Evolutionary conservation across 2,113 vertebrate genomes (phyloP), one percentile per base, ranked within the genome.

Genomic region (Kryptolebias marmoratus): DNA sequence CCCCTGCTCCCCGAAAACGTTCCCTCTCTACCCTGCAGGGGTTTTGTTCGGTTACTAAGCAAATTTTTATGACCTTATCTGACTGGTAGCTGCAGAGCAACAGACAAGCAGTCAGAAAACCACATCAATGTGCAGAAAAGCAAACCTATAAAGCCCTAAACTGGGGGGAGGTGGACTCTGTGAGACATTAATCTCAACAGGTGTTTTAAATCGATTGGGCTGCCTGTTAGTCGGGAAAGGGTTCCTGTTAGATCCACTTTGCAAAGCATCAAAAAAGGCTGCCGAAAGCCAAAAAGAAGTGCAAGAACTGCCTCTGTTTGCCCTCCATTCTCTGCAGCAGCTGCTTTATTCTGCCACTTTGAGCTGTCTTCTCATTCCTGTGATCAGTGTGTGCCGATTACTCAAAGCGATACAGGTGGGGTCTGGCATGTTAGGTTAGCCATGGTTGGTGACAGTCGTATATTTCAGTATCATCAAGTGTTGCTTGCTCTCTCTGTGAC

Each of bases 331-430:
- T 79, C 58, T 73, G 56, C 90, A 87, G 87, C 90, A 84, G 90
- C 88, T 84, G 88, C 87, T 87, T 87, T 84, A 80, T 78, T 87
- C 67, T 86, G 82, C 88, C 81, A 87, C 16, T 82, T 85, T 54
- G 83, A 85, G 85, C 56, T 85, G 73, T 87, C 77, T 73, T 85
- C 76, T 89, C 70, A 93, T 93, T 11, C 27, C 7, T 95, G 94
- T 95, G 89, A 97, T 97, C 97, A 98, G 97, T 96, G 95, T 95
- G 95, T 98, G 97, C 96, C 96, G 97, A 98, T 98, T 99, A 98
- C 96, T 98, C 96, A 95, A 96, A 99, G 97, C 96, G 96, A 96
- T 98, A 96, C 92, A 94, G 95, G 95, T 96, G 95, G 97, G 96
- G 95, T 96, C 97, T 96, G 96, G 96, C 96, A 93, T 95, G 90